Evolutionary conservation across 2,113 vertebrate species (phyloP), one percentile per base, ranked within the genome.

Genomic region (Castor canadensis): DNA sequence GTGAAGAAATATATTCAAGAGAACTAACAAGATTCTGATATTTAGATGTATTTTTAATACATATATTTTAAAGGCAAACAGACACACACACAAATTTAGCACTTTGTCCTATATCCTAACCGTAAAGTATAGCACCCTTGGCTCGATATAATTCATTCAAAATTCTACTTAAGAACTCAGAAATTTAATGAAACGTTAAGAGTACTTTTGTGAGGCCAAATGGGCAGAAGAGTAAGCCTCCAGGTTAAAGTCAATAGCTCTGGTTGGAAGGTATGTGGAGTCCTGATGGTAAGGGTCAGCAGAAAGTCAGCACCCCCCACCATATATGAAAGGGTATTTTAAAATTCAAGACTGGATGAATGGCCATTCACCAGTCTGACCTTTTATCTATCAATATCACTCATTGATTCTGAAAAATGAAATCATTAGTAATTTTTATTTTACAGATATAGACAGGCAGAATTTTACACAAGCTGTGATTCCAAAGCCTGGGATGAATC

Each of bases 1-100:
- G 58, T 94, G 12, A 89, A 45, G 28, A 8, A 94, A 73, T 87
- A 43, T n/a, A 67, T 87, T 88, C 35, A 88, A 56, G 1, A 71
- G n/a, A 88, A 69, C 10, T 38, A 72, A 15, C n/a, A 83, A 87
- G 6, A 87, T 89, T 56, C 30, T n/a, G 12, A 26, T 67, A 24
- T 64, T 91, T 76, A 30, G 6, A 54, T 20, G 6, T 93, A 17
- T 66, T 82, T 89, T 35, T 77, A 95, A 69, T 26, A 81, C 1
- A 52, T 5, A 79, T 7, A 60, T 32, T 4, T 75, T 67, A 56
- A 76, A 69, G 20, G 12, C 1, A 89, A n/a, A 13, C 5, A 3
- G 35, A 54, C 19, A 54, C 3, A 76, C 3, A 76, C 40, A 43
- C 3, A 81, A 43, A 6, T 45, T 87, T 20, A 89, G 10, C 35